Evolutionary conservation across 2,113 vertebrate species (phyloP), one percentile per base, ranked within the genome.

Genomic region (Ovibos moschatus): DNA sequence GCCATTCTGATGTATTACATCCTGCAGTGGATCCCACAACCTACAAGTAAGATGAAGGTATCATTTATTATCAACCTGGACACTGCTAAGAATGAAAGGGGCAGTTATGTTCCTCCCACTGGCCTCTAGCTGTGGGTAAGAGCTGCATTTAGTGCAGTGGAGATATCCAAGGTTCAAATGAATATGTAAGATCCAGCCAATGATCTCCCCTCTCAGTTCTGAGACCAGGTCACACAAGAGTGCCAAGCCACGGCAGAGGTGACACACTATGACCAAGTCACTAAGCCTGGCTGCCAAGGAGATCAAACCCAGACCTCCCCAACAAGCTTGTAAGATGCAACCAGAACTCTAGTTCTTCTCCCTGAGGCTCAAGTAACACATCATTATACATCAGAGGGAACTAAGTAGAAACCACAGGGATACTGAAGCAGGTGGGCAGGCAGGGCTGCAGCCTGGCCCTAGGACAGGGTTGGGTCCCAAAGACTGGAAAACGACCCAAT

Each of bases 361-460:
- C 47, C 51, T 40, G n/a, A 43, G 50, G 67, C 30, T 27, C 40
- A 58, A 60, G 28, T 58, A 58, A 79, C 51, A 82, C 74, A n/a
- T 76, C 23, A 43, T 76, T 76, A 13, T 3, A 43, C 4, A n/a
- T 36, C 58, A 87, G 23, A 36, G 51, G 7, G 51, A 43, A 23
- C 57, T 40, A 3, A 7, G 2, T 15, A 51, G 19, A 76, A 76
- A 53, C 14, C 87, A 67, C 27, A 23, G 81, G 47, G 23, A 71
- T 7, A 6, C 23, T 53, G 25, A 60, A 36, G 10, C 11, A 4
- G 33, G 11, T 14, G 1, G 12, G 36, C 10, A 11, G 2, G 19
- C 23, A 85, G 67, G 45, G 57, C 36, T 57, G 19, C 0, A 47
- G 17, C 67, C 79, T 47, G 53, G 45, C 45, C 60, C 23, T 71